These are phyloP conservation scores for Tetanocera ferruginea DNA, from an alignment of 2,888 invertebrate species.

Conservation along the genomic window DNA sequence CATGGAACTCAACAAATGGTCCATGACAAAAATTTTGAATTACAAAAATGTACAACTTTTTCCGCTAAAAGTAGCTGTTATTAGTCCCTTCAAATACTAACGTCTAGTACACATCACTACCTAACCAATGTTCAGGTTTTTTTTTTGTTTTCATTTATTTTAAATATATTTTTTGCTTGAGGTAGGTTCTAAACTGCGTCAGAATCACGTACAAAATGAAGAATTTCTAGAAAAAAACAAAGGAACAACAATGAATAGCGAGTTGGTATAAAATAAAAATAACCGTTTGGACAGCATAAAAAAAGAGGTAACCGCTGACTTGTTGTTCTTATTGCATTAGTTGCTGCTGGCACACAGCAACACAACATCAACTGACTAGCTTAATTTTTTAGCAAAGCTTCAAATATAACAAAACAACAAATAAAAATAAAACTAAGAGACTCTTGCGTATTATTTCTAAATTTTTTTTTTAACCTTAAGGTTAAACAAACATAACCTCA, in stretches of 20 bases:
- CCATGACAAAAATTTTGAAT: too few species aligned
- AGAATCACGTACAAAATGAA: conserved; percentile 2
- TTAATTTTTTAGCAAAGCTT: too few species aligned
- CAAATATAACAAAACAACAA: neutral
- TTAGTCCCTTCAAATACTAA: neutral
- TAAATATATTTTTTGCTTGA: neutral
- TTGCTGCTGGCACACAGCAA: too few species aligned
- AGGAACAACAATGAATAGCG: neutral
- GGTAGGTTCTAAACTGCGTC: neutral
- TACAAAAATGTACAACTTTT: neutral
- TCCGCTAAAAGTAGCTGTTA: neutral
- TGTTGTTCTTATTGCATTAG: too few species aligned
- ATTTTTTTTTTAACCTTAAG: neutral
- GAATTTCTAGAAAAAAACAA: neutral
- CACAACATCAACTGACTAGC: too few species aligned
- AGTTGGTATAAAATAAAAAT: neutral
- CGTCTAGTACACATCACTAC: neutral
- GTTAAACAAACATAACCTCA: too few species aligned
- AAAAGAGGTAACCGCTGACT: too few species aligned
- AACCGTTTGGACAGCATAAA: too few species aligned
- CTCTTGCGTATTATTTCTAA: conserved; percentile 20
- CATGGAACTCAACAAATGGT: too few species aligned
- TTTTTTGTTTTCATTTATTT: neutral
- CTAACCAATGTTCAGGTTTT: neutral
- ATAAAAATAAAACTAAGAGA: neutral